Percentiles rank a stretch among this genome's conserved stretches.
Conservation (phyloP, 2,888 invertebrate species). For the Aethes cnicana region DNA sequence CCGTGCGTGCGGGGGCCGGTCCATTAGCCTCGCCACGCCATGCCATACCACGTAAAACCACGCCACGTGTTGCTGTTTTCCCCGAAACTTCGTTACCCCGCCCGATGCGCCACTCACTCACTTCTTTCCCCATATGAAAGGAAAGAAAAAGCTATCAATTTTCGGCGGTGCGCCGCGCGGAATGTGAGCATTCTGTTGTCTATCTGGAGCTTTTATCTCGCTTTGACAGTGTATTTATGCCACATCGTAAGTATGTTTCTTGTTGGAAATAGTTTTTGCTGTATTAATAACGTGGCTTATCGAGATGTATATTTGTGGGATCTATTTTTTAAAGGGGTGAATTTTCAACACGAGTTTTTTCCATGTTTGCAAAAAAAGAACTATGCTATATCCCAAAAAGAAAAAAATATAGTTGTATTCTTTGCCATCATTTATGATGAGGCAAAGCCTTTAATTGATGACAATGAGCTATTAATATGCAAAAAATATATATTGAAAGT, state of each 20-base stretch:
- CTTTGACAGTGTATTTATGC: conserved; percentile 11
- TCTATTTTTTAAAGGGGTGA: too few relatives aligned
- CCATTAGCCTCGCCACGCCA: conserved; percentile 54
- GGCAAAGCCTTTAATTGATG: too few relatives aligned
- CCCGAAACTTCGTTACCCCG: conserved; percentile 59
- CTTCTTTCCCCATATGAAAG: conserved; percentile 44
- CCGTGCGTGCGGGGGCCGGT: conserved; percentile 34
- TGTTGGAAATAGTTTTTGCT: background rate
- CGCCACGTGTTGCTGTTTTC: conserved; percentile 62
- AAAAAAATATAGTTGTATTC: too few relatives aligned
- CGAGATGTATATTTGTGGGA: too few relatives aligned
- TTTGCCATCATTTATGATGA: too few relatives aligned
- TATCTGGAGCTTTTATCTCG: conserved; percentile 4
- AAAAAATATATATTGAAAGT: too few relatives aligned
- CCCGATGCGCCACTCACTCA: conserved; percentile 47
- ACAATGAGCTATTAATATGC: too few relatives aligned
- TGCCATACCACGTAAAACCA: too few relatives aligned
- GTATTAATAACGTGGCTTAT: too few relatives aligned
- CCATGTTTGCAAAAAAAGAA: too few relatives aligned
- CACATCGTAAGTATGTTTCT: background rate
- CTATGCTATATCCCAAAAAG: too few relatives aligned
- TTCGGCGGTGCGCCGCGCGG: conserved; percentile 33
- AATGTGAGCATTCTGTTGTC: conserved; percentile 16
- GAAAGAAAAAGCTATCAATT: conserved; percentile 51
- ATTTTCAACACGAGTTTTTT: too few relatives aligned